phyloP scores from a whole-genome alignment of 1,140 invertebrate genomes.

The Agrypnia vestita region DNA sequence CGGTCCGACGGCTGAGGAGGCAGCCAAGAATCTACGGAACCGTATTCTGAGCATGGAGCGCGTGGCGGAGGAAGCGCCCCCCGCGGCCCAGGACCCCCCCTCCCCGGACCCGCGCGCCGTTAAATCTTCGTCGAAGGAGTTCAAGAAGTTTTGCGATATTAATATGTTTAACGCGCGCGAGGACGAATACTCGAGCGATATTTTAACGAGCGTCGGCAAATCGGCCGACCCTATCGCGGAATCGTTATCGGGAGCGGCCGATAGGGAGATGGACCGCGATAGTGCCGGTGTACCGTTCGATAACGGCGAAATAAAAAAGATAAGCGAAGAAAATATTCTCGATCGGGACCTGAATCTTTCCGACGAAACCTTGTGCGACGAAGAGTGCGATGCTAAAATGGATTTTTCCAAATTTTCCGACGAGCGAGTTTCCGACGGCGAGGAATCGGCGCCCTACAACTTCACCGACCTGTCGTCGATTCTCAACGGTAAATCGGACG shows the following conservation, averaged over 20 bases:
- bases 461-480: constrained; percentile 37
- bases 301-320: constrained; percentile 1
- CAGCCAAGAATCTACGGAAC: constrained; percentile 48
- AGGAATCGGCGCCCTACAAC: constrained; percentile 16
- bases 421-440: neutral
- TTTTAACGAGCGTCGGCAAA: constrained; percentile 30
- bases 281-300: neutral
- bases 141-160: constrained; percentile 56
- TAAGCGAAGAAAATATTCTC: neutral
- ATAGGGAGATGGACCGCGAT: neutral
- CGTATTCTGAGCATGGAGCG: constrained; percentile 42
- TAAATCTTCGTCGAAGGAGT: constrained; percentile 52
- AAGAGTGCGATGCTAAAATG: neutral
- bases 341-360: neutral
- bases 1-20: constrained; percentile 51
- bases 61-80: neutral
- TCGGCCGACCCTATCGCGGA: neutral
- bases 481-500: constrained; percentile 36
- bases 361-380: neutral
- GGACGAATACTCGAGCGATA: constrained; percentile 16
- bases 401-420: constrained; percentile 8
- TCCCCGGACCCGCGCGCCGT: neutral
- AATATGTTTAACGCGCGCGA: constrained; percentile 56
- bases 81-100: neutral
- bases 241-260: constrained; percentile 12